Evolutionary conservation across 2,888 invertebrate species (phyloP).

Genomic region (Catocala nupta): DNA sequence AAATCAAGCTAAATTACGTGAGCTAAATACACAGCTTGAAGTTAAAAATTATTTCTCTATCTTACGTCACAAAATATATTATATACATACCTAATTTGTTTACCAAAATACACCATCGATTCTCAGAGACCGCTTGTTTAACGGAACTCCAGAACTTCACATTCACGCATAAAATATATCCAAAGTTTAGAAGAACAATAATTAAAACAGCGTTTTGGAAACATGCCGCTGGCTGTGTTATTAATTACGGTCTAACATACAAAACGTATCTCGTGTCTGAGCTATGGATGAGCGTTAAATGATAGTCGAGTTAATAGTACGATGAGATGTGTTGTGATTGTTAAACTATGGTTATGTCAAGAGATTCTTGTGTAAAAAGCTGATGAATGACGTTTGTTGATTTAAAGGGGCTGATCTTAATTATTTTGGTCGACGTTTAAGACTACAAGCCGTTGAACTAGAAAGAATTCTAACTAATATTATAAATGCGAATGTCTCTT

Average conservation of each 20-base stretch:
- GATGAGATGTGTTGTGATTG: too few relatives aligned
- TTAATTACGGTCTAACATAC: constrained; percentile 59
- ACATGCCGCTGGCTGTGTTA: constrained; percentile 52
- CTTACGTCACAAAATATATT: not conserved
- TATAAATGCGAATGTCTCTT: too few relatives aligned
- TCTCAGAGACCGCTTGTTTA: constrained; percentile 13
- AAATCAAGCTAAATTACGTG: too few relatives aligned
- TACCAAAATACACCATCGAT: constrained; percentile 13
- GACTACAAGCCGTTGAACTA: too few relatives aligned
- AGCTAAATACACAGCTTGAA: too few relatives aligned
- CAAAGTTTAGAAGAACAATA: constrained; percentile 48
- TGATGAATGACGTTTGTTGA: too few relatives aligned
- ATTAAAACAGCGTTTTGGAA: constrained; percentile 60
- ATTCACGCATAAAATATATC: constrained; percentile 35
- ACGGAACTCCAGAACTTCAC: constrained; percentile 14
- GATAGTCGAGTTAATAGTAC: constrained; percentile 9
- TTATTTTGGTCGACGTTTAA: too few relatives aligned
- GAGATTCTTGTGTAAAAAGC: too few relatives aligned
- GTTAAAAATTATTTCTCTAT: too few relatives aligned
- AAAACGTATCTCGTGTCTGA: constrained; percentile 49
- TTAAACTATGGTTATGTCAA: too few relatives aligned
- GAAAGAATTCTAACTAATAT: too few relatives aligned
- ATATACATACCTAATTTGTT: constrained; percentile 9
- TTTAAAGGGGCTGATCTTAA: too few relatives aligned
- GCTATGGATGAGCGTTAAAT: constrained; percentile 48